Percentiles rank a stretch among this genome's conserved stretches.
Evolutionary conservation across 1,140 invertebrate genomes (phyloP).

Genomic region (Bombus vancouverensis): DNA sequence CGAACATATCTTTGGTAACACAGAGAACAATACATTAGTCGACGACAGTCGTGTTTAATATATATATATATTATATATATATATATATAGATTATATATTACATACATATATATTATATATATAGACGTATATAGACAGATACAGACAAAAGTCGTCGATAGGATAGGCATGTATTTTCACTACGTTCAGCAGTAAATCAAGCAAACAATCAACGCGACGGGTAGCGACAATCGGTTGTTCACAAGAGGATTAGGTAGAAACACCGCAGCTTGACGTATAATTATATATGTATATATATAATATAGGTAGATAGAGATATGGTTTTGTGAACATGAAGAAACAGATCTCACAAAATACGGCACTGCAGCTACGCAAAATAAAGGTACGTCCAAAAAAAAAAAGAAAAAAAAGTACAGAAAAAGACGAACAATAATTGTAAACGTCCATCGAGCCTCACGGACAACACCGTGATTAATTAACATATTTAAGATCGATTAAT

Average conservation of each 20-base stretch:
- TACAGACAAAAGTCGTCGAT: constrained; percentile 52
- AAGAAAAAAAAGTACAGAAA: constrained; percentile 2
- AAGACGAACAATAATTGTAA: constrained; percentile 15
- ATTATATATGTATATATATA: constrained; percentile 13
- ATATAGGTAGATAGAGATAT: not conserved
- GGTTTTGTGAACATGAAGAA: constrained; percentile 42
- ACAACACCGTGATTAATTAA: constrained; percentile 30
- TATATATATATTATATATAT: constrained; percentile 28
- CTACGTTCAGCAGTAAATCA: constrained; percentile 64
- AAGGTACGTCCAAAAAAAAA: not conserved
- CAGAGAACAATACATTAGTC: constrained; percentile 61
- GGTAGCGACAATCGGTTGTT: constrained; percentile 48
- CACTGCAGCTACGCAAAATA: constrained; percentile 59
- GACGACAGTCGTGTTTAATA: constrained; percentile 55
- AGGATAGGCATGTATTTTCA: constrained; percentile 51
- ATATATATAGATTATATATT: constrained; percentile 10
- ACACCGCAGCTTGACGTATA: constrained; percentile 44
- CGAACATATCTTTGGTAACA: constrained; percentile 64
- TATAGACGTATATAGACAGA: constrained; percentile 23
- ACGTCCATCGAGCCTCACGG: constrained; percentile 48
- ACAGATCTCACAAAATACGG: constrained; percentile 59
- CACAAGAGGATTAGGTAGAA: constrained; percentile 28
- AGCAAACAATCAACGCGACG: constrained; percentile 63
- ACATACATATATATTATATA: not conserved
- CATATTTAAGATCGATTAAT: constrained; percentile 38